These are phyloP conservation scores for Platycheirus rosarum DNA, from an alignment of 2,888 invertebrate genomes.

Conservation along the genomic window DNA sequence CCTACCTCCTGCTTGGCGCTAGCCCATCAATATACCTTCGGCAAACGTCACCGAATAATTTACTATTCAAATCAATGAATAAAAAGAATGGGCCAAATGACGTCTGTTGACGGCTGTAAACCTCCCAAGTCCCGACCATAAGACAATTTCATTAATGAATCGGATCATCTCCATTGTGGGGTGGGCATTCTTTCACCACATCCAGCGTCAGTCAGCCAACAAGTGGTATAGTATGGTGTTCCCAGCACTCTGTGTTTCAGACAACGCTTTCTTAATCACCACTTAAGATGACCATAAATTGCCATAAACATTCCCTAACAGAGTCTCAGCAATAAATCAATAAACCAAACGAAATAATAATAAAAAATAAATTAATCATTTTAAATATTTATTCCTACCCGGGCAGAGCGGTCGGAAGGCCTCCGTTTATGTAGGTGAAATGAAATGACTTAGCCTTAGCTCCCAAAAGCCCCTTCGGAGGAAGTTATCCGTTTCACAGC, in stretches of 20 bases:
- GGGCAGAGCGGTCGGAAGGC: constrained; percentile 11
- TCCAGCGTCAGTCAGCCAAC: constrained; percentile 8
- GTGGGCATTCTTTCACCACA: constrained; percentile 27
- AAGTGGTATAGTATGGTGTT: constrained; percentile 20
- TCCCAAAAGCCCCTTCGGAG: constrained; percentile 43
- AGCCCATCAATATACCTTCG: constrained; percentile 61
- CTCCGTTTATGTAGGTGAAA: constrained; percentile 70
- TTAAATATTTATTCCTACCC: constrained; percentile 78
- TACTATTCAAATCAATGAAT: constrained; percentile 73
- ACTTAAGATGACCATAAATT: constrained; percentile 75
- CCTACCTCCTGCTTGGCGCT: constrained; percentile 65
- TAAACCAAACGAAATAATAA: constrained; percentile 81
- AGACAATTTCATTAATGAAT: constrained; percentile 75
- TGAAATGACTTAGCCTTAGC: constrained; percentile 67
- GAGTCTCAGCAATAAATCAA: constrained; percentile 80
- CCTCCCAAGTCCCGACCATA: constrained; percentile 70
- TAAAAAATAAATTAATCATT: constrained; percentile 83
- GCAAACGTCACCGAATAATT: constrained; percentile 67
- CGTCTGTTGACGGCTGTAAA: constrained; percentile 72
- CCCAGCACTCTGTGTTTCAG: constrained; percentile 51
- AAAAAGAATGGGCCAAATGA: constrained; percentile 71
- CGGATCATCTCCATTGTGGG: constrained; percentile 37
- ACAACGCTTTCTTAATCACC: constrained; percentile 70
- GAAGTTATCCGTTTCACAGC: constrained; percentile 21
- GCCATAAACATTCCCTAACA: constrained; percentile 72